These are phyloP conservation scores for Neodiprion virginianus DNA, from an alignment of 1,140 invertebrate species.

Conservation along the genomic window DNA sequence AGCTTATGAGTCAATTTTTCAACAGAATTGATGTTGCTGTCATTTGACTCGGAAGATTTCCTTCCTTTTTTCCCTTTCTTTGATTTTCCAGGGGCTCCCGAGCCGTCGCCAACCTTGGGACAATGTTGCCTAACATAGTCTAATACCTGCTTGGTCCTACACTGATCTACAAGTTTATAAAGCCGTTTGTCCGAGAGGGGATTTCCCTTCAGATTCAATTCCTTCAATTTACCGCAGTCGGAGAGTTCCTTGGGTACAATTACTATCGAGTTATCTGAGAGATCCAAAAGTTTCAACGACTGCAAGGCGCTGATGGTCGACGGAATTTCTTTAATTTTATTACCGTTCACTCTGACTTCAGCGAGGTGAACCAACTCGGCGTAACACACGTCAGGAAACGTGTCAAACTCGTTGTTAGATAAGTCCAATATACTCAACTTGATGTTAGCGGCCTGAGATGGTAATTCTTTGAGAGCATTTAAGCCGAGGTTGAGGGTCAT, in stretches of 20 bases:
- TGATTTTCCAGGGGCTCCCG: constrained; percentile 45
- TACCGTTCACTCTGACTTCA: constrained; percentile 72
- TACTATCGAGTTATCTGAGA: constrained; percentile 72
- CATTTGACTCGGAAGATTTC: constrained; percentile 45
- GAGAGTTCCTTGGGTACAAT: constrained; percentile 48
- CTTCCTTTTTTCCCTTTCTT: constrained; percentile 62
- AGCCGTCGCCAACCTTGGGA: constrained; percentile 52
- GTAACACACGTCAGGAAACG: constrained; percentile 71
- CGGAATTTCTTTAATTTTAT: constrained; percentile 72
- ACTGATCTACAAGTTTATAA: constrained; percentile 75
- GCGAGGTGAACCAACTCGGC: constrained; percentile 68
- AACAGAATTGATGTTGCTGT: constrained; percentile 35
- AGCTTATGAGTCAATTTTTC: constrained; percentile 46
- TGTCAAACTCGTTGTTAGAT: constrained; percentile 71
- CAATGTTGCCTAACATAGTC: constrained; percentile 75
- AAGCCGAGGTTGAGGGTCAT: constrained; percentile 73
- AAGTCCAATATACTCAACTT: constrained; percentile 70
- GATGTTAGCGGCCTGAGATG: constrained; percentile 63
- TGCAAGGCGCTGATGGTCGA: constrained; percentile 64
- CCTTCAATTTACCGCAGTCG: constrained; percentile 52
- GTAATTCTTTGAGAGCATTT: constrained; percentile 71
- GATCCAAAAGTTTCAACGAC: constrained; percentile 73
- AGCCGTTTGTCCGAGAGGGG: constrained; percentile 75
- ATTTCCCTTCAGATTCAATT: constrained; percentile 75
- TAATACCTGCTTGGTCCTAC: constrained; percentile 71